Conservation (phyloP, 2,888 invertebrate species). For the Odontocolon sp. region DNA sequence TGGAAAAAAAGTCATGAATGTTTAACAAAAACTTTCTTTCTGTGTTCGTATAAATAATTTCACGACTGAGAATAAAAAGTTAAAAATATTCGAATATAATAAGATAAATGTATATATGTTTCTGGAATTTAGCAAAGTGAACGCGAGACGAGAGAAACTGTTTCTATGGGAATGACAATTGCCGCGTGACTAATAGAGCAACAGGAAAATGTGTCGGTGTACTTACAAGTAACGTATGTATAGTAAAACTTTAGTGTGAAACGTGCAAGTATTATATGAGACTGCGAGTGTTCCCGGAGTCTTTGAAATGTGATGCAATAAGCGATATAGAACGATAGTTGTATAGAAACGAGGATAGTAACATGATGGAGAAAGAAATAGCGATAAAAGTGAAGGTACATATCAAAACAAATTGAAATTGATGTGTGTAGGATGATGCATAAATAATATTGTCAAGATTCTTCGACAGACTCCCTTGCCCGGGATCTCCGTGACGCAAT, state of each 20-base stretch:
- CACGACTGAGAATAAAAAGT: not conserved
- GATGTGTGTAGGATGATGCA: conserved; percentile 13
- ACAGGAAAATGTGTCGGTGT: not conserved
- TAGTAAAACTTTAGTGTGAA: not conserved
- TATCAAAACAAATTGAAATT: conserved; percentile 36
- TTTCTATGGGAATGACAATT: conserved; percentile 17
- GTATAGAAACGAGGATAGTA: not conserved
- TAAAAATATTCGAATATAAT: not conserved
- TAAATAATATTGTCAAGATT: conserved; percentile 43
- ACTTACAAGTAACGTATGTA: too few species aligned
- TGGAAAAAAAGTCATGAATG: too few species aligned
- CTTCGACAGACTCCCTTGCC: not conserved
- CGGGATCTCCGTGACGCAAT: conserved; percentile 1
- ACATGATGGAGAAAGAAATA: not conserved
- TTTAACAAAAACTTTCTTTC: too few species aligned
- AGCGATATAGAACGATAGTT: not conserved
- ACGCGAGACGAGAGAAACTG: not conserved
- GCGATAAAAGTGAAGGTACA: conserved; percentile 5
- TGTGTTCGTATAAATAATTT: too few species aligned
- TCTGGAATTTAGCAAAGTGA: not conserved
- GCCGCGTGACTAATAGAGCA: conserved; percentile 16
- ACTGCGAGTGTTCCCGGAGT: not conserved
- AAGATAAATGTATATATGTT: conserved; percentile 14
- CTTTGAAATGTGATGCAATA: conserved; percentile 10
- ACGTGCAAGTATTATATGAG: not conserved